Evolutionary conservation across 2,888 invertebrate species (phyloP), one percentile per base, ranked within the genome.

Genomic region (Ypsolopha sequella): DNA sequence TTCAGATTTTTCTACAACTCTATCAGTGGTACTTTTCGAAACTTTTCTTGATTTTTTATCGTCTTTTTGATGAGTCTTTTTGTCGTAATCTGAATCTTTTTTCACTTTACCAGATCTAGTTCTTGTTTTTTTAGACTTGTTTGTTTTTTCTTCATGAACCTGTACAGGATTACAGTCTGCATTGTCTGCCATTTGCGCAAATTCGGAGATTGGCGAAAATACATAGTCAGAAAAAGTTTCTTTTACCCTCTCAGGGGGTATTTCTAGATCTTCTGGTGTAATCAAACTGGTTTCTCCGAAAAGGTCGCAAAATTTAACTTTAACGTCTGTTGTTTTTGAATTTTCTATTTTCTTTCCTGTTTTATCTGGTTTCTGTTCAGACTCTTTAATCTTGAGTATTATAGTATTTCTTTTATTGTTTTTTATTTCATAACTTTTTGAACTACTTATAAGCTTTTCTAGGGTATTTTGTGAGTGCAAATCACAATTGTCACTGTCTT

Each of bases 221-320:
- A 4, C 24, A 24, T 24, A 24, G 4, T 24, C 24, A 24, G 24
- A 24, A 24, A 24, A 24, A 24, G 2, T 24, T 24, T 24, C 24
- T 24, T 24, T 24, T 24, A 24, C 24, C 24, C 24, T 24, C 24
- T 11, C 13, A 14, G 43, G 55, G 13, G 36, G 58, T 55, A 55
- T 80, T 59, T 48, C 78, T 80, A 86, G 68, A 60, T 86, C 85
- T 58, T 80, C 82, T 7, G 80, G 84, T 36, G 75, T 78, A 60
- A 86, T 80, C 55, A 86, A 64, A 68, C 85, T 85, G 53, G 61
- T 80, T 39, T 86, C 85, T 39, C 82, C 85, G 64, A 84, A 85
- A 6, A 84, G 60, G 53, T 82, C 84, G 52, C 59, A 63, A 54
- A 84, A 79, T 59, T 76, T 81, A 34, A 60, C n/a, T 11, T 68